These are phyloP conservation scores for Leiothrix lutea DNA, from an alignment of 2,113 vertebrate genomes.

Conservation along the genomic window DNA sequence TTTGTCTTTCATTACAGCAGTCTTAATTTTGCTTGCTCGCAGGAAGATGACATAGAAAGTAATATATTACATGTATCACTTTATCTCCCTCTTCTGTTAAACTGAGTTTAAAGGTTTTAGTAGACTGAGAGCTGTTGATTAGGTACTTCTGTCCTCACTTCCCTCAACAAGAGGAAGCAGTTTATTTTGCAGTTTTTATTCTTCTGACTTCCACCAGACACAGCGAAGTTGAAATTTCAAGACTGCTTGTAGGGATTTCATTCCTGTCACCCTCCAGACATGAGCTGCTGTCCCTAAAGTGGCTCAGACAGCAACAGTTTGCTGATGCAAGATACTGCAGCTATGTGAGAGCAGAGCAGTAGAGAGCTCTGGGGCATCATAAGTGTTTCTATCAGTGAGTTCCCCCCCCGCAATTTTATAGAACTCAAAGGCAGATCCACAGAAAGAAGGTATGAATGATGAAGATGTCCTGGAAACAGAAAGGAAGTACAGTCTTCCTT, in stretches of 20 bases:
- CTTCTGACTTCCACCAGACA: not conserved
- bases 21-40: not conserved
- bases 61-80: not conserved
- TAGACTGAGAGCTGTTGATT: not conserved
- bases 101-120: not conserved
- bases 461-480: not conserved
- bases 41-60: not conserved
- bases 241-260: not conserved
- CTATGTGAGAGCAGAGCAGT: not conserved
- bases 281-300: not conserved
- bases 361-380: not conserved
- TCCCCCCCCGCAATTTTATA: rapidly evolving
- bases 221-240: not conserved
- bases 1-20: not conserved
- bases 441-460: not conserved
- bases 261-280: not conserved
- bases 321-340: not conserved
- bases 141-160: not conserved
- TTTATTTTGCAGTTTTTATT: not conserved
- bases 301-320: not conserved
- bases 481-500: not conserved
- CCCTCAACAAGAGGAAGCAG: not conserved
- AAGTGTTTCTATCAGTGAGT: not conserved
- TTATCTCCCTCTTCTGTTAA: not conserved
- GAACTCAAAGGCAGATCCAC: not conserved